Percentiles rank a stretch among this genome's conserved stretches.
These are phyloP conservation scores for Adelges cooleyi DNA, from an alignment of 1,140 invertebrate genomes.

Conservation along the genomic window DNA sequence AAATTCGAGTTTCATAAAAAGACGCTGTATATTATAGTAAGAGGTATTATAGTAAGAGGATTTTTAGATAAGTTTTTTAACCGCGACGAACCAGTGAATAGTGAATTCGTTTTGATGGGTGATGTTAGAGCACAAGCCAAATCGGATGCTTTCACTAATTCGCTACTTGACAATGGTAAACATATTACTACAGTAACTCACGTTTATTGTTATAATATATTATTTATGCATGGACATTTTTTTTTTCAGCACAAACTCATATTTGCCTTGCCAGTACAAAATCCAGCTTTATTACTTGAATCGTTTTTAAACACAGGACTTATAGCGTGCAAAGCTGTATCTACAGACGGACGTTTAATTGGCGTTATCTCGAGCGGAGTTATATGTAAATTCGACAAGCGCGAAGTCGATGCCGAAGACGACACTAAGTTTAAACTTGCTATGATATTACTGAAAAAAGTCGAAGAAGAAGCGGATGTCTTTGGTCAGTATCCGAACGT, in stretches of 20 bases:
- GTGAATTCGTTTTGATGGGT: slow-evolving; percentile 47
- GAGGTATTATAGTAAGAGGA: slow-evolving; percentile 42
- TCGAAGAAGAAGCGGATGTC: slow-evolving; percentile 45
- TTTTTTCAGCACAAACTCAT: too few relatives aligned
- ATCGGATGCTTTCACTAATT: slow-evolving; percentile 52
- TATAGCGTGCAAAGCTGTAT: slow-evolving; percentile 51
- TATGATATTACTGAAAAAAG: slow-evolving; percentile 45
- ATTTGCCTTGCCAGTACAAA: too few relatives aligned
- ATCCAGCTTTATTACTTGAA: too few relatives aligned
- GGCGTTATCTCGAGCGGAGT: slow-evolving; percentile 45
- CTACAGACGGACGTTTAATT: slow-evolving; percentile 46
- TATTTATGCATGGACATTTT: too few relatives aligned
- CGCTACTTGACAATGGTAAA: slow-evolving; percentile 44
- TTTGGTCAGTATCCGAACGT: slow-evolving; percentile 46
- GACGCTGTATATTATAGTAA: slow-evolving; percentile 37
- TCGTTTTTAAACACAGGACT: too few relatives aligned
- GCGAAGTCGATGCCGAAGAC: slow-evolving; percentile 29
- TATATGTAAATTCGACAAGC: slow-evolving; percentile 16
- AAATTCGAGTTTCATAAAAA: slow-evolving; percentile 31
- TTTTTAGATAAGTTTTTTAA: slow-evolving; percentile 55
- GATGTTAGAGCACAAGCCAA: slow-evolving; percentile 47
- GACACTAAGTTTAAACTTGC: slow-evolving; percentile 41
- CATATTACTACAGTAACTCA: too few relatives aligned
- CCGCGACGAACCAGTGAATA: slow-evolving; percentile 58
- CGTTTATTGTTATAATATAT: too few relatives aligned